Percentiles rank a stretch among this genome's conserved stretches.
Evolutionary conservation across 2,888 invertebrate species (phyloP).

Genomic region (Leptarthrus brevirostris): DNA sequence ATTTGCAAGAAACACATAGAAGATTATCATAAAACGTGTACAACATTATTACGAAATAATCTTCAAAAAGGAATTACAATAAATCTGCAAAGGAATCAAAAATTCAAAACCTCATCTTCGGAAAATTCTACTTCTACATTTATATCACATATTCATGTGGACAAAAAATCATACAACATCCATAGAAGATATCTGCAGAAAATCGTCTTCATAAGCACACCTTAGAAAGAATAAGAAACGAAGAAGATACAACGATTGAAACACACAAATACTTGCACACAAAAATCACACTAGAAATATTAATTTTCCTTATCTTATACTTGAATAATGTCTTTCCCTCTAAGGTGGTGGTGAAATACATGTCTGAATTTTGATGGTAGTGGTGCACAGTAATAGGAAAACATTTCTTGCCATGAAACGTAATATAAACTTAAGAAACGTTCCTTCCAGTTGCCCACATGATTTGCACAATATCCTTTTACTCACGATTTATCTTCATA

Average conservation of each 20-base stretch:
- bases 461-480: slow-evolving; percentile 13
- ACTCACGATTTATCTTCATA: slow-evolving; percentile 25
- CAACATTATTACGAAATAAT: slow-evolving; percentile 14
- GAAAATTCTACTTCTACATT: too few species aligned
- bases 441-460: background rate
- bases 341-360: too few species aligned
- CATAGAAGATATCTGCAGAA: too few species aligned
- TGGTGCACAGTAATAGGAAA: background rate
- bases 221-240: background rate
- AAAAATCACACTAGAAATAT: background rate
- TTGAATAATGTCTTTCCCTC: too few species aligned
- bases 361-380: too few species aligned
- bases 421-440: slow-evolving; percentile 24
- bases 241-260: background rate
- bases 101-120: too few species aligned
- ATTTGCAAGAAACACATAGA: too few species aligned
- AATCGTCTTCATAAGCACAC: too few species aligned
- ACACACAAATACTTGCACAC: background rate
- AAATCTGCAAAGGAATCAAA: too few species aligned
- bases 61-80: background rate
- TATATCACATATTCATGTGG: too few species aligned
- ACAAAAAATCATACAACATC: too few species aligned
- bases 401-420: slow-evolving; percentile 12
- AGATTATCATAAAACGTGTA: background rate
- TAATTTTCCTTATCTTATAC: too few species aligned